Evolutionary conservation across 1,140 invertebrate species (phyloP).

Genomic region (Zaprionus nigranus): DNA sequence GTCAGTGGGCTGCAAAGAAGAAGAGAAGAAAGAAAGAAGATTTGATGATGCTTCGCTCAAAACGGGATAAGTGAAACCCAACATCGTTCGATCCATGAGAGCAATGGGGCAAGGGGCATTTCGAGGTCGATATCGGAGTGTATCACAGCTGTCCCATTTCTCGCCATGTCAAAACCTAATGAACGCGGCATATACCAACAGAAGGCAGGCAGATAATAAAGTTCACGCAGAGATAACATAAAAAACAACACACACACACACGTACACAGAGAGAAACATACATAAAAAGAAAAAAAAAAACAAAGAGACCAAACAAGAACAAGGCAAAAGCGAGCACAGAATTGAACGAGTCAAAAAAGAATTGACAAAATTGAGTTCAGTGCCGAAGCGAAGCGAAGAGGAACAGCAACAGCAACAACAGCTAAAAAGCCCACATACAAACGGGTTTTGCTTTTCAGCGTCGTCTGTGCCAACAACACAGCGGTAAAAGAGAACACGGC

Average conservation of each 20-base stretch:
- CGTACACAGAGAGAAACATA: neutral
- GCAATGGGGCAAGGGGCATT: neutral
- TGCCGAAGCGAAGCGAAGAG: constrained; percentile 24
- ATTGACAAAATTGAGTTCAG: constrained; percentile 81
- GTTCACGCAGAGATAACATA: constrained; percentile 47
- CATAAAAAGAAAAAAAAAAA: neutral
- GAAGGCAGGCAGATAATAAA: constrained; percentile 55
- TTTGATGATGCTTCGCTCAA: neutral
- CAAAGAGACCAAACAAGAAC: constrained; percentile 38
- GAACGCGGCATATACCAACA: constrained; percentile 50
- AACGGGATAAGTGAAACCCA: constrained; percentile 24
- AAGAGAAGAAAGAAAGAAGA: constrained; percentile 4
- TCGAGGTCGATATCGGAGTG: constrained; percentile 19
- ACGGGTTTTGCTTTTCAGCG: constrained; percentile 69
- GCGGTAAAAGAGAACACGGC: constrained; percentile 9
- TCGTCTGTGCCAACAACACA: constrained; percentile 5
- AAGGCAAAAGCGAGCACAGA: constrained; percentile 56
- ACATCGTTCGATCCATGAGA: neutral
- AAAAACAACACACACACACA: constrained; percentile 20
- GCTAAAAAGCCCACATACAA: constrained; percentile 47
- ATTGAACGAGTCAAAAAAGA: constrained; percentile 64
- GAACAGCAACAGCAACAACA: constrained; percentile 13
- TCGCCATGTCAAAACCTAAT: constrained; percentile 43
- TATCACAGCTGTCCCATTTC: constrained; percentile 56
- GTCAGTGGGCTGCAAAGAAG: constrained; percentile 87